These are phyloP conservation scores for Diorhabda sublineata DNA, from an alignment of 1,140 invertebrate genomes.

Conservation along the genomic window DNA sequence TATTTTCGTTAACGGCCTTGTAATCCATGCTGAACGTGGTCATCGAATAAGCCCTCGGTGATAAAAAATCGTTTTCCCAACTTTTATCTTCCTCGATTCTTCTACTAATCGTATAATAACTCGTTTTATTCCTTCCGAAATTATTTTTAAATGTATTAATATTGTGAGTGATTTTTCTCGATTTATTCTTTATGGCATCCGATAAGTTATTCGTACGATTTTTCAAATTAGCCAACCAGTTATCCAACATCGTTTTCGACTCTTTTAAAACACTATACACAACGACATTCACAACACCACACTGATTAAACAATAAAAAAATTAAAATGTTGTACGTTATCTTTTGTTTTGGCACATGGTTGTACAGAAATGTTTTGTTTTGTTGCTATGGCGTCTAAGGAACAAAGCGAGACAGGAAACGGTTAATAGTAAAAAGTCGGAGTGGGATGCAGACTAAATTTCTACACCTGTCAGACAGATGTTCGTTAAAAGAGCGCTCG, in stretches of 20 bases:
- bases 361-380: slow-evolving; percentile 19
- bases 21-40: slow-evolving; percentile 44
- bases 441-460: not conserved
- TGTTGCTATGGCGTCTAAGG: slow-evolving; percentile 19
- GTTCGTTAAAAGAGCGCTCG: slow-evolving; percentile 5
- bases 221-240: slow-evolving; percentile 48
- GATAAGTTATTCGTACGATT: slow-evolving; percentile 49
- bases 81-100: slow-evolving; percentile 37
- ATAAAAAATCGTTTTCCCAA: slow-evolving; percentile 44
- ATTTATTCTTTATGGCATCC: slow-evolving; percentile 48
- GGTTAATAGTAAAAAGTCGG: not conserved
- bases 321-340: slow-evolving; percentile 11
- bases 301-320: slow-evolving; percentile 1
- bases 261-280: slow-evolving; percentile 9
- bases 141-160: slow-evolving; percentile 41
- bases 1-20: slow-evolving; percentile 48
- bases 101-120: slow-evolving; percentile 40
- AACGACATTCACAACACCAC: slow-evolving; percentile 4
- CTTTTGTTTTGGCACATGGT: slow-evolving; percentile 33
- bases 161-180: slow-evolving; percentile 40
- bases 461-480: slow-evolving; percentile 13
- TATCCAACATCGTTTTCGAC: slow-evolving; percentile 53
- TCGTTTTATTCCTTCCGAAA: slow-evolving; percentile 42
- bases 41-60: slow-evolving; percentile 43
- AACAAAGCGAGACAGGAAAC: slow-evolving; percentile 6